Base-by-base conservation (phyloP, 35 echinoderm and acorn worm species). In the Heliocidaris tuberculata region DNA sequence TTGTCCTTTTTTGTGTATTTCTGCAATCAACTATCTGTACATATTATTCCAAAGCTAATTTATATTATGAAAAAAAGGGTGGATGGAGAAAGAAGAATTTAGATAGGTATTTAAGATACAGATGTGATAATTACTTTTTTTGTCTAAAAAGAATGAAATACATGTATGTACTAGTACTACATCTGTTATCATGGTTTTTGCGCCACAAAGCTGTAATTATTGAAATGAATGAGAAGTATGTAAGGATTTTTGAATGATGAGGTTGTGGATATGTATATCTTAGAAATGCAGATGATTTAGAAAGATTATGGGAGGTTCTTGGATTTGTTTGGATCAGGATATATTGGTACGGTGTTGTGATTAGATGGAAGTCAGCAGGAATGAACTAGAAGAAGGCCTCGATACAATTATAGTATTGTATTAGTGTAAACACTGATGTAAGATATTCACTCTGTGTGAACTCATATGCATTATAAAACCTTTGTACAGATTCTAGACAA, bases 1-100 rank as follows among this genome's bases (percentile, higher is more conserved):
- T 78, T 78, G 24, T 78, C 65, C 65, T 27, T 78, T 78, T 42
- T 78, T 78, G 65, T 78, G 65, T 78, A 78, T 78, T 78, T 78
- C 65, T 78, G 65, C 65, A 78, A 78, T 78, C 65, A 78, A 78
- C 65, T 78, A n/a, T n/a, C 27, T 78, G 65, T 78, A 78, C 27
- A 78, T 78, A 78, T 78, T 78, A 78, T 78, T 78, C 65, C 65
- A 78, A 78, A 78, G 65, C 65, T 78, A 78, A 78, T 78, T 78
- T 78, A 78, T 78, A 78, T 78, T 42, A 42, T 42, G n/a, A 27
- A 17, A 21, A 78, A 7, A n/a, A 78, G 27, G 65, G 65, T 78
- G 65, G 19, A 78, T 78, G 65, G 65, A 78, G 65, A 78, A 78
- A 78, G 17, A 78, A n/a, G 65, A 78, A 78, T 7, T 78, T 78